Conservation (phyloP, 2,113 vertebrate genomes). For the Trachemys scripta region DNA sequence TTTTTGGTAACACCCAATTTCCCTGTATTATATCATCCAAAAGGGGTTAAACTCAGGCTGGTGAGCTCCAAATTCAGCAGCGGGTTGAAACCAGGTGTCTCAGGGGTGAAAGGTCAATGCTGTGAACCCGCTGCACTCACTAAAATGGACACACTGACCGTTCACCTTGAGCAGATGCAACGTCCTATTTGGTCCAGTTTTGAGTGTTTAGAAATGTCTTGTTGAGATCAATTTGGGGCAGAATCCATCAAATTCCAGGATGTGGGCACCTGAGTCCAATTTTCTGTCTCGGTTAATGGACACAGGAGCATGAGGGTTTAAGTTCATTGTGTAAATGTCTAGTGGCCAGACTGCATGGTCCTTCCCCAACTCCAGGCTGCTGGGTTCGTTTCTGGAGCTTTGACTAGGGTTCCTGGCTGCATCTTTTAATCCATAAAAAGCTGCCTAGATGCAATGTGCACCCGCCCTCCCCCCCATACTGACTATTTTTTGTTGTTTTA, state of each 20-base stretch:
- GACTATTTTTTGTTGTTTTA: too few species aligned
- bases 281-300: slow-evolving; percentile 67
- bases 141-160: accelerated
- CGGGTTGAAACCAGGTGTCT: not conserved
- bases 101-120: not conserved
- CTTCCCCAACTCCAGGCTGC: slow-evolving; percentile 38
- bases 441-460: accelerated
- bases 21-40: slow-evolving; percentile 39
- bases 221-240: not conserved
- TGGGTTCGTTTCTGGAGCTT: not conserved
- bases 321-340: not conserved
- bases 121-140: not conserved
- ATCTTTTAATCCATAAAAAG: slow-evolving; percentile 34
- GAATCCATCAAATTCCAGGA: not conserved
- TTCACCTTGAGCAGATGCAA: not conserved
- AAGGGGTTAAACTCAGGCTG: not conserved
- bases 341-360: slow-evolving; percentile 17
- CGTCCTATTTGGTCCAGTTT: not conserved
- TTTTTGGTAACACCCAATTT: not conserved
- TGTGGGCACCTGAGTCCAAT: not conserved
- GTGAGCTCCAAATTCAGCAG: slow-evolving; percentile 15
- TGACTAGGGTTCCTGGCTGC: not conserved
- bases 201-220: not conserved
- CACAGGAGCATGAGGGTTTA: not conserved
- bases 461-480: accelerated